Conservation (phyloP, 2,888 invertebrate species). For the Acanthosoma haemorrhoidale region DNA sequence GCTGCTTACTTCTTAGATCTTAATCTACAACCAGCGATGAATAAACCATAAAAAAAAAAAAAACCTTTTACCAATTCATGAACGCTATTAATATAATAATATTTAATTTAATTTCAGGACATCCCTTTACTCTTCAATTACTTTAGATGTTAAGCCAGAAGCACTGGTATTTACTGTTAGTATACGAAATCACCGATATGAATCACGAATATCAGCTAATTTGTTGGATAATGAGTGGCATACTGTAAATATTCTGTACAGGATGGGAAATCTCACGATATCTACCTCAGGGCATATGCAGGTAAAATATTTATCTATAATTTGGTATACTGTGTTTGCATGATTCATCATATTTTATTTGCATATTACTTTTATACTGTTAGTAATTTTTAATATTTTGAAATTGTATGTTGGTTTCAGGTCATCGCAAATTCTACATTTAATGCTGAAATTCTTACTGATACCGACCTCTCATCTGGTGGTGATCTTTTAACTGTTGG, state of each 20-base stretch:
- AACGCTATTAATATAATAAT: background rate
- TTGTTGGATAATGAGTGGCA: constrained; percentile 80
- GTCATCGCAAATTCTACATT: constrained; percentile 73
- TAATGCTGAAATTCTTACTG: constrained; percentile 66
- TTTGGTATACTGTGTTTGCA: background rate
- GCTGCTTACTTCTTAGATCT: background rate
- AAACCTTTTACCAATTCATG: no score
- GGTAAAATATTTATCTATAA: constrained; percentile 50
- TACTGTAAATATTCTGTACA: constrained; percentile 61
- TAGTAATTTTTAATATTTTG: constrained; percentile 27
- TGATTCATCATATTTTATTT: background rate
- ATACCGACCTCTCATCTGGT: constrained; percentile 51
- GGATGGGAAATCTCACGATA: constrained; percentile 55
- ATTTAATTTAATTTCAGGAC: constrained; percentile 18
- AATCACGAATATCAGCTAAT: constrained; percentile 60
- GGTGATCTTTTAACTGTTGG: constrained; percentile 68
- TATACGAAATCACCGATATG: constrained; percentile 48
- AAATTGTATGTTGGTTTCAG: constrained; percentile 46
- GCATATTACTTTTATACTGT: background rate
- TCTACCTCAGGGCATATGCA: constrained; percentile 51
- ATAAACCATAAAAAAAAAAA: no score
- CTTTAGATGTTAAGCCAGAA: constrained; percentile 47
- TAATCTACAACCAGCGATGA: background rate
- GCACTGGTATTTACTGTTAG: constrained; percentile 51
- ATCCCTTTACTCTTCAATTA: constrained; percentile 41